Percentiles rank a stretch among this genome's conserved stretches.
These are phyloP conservation scores for Anthophora plumipes DNA, from an alignment of 2,888 invertebrate species.

Conservation along the genomic window DNA sequence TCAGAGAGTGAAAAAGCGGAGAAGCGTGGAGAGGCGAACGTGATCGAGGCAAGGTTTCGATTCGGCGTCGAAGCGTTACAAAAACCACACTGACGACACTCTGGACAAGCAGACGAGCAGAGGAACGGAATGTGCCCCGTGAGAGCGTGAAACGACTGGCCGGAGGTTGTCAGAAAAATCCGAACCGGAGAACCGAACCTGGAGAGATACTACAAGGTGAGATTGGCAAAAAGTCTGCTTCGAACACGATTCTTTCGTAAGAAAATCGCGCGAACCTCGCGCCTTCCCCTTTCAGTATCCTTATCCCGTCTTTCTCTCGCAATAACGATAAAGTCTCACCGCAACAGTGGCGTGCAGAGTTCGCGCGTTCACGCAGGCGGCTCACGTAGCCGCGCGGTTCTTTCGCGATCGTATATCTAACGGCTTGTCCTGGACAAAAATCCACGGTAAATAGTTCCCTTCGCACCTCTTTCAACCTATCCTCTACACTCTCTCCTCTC, in stretches of 20 bases:
- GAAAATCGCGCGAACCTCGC: constrained; percentile 41
- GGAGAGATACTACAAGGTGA: constrained; percentile 43
- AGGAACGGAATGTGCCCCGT: constrained; percentile 41
- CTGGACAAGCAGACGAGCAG: constrained; percentile 41
- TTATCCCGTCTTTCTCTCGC: constrained; percentile 22
- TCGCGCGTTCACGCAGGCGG: constrained; percentile 71
- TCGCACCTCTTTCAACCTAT: constrained; percentile 74
- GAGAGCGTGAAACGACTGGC: constrained; percentile 53
- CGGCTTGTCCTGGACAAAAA: constrained; percentile 72
- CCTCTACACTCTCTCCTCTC: neutral
- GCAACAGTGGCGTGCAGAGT: constrained; percentile 57
- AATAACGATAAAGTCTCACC: constrained; percentile 77
- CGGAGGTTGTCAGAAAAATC: constrained; percentile 37
- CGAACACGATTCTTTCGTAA: constrained; percentile 63
- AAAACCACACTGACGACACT: constrained; percentile 26
- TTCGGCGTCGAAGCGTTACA: constrained; percentile 7
- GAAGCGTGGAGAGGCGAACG: neutral
- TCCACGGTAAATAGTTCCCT: constrained; percentile 78
- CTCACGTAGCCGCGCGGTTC: constrained; percentile 80
- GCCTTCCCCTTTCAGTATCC: neutral
- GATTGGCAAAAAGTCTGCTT: constrained; percentile 23
- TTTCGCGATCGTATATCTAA: constrained; percentile 79
- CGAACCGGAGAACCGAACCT: constrained; percentile 9
- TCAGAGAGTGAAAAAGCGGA: constrained; percentile 31
- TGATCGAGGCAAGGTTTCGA: constrained; percentile 13